Base-by-base conservation (phyloP, 35 echinoderm and acorn worm genomes). In the Strongylocentrotus purpuratus region DNA sequence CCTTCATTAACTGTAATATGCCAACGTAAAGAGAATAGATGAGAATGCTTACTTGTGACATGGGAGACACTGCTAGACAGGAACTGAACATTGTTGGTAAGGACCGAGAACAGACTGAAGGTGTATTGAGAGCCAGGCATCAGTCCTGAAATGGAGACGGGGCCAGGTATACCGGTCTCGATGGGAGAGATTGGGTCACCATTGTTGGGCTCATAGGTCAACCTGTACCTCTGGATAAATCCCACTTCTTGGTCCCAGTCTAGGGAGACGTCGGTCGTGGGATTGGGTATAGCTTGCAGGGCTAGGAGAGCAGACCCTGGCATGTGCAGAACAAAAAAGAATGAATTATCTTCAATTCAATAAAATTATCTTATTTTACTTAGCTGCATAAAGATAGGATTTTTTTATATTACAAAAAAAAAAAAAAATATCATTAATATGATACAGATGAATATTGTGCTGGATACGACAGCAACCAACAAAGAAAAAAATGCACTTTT, bases 101-200 rank as follows among this genome's bases (percentile, higher is more conserved):
- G 61, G 4, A 50, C 88, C 0, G 96, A 87, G 31, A 6, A 46
- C 4, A 96, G 93, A 20, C 7, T 78, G 20, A 97, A 41, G 33
- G 9, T 33, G 85, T 97, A 97, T 71, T 94, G 91, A 31, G 90
- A 88, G 47, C 96, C 96, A 15, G 96, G 96, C 4, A 14, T 33
- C 14, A 97, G 95, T 59, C 85, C 46, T 50, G 46, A 17, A 6
- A 94, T n/a, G 13, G 46, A 46, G 60, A 71, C 92, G 55, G 52
- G 33, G n/a, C 32, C 46, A 17, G 46, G 33, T 32, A 13, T 47
- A 17, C 35, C 46, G 31, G 25, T 86, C 18, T 18, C 32, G 33
- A 94, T 48, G 8, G 86, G 78, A 18, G 86, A 7, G 78, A 31
- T 31, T 4, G 32, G 65, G n/a, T 88, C 45, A n/a, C 86, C 94